Evolutionary conservation across 2,797 vertebrate genomes (phyloP).

Genomic region (Adelosebastes latens): DNA sequence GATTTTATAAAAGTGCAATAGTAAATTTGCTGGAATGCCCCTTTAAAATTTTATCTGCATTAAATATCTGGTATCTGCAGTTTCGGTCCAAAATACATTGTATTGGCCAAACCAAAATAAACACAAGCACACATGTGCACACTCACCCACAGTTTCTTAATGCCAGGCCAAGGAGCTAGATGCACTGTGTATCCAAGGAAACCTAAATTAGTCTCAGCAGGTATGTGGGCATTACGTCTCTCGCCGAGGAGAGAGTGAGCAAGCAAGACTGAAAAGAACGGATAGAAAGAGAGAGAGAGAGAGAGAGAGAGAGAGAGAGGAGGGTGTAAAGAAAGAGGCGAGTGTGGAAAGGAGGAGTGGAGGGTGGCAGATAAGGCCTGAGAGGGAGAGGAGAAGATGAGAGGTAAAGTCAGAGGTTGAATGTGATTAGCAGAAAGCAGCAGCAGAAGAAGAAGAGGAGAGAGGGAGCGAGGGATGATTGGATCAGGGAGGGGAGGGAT

Average conservation of each 20-base stretch:
- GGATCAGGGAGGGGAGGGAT: constrained; percentile 12
- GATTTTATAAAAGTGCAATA: neutral
- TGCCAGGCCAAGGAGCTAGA: constrained; percentile 20
- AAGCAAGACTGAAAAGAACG: neutral
- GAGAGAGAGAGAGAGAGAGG: neutral
- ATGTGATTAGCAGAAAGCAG: constrained; percentile 55
- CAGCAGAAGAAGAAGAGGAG: neutral
- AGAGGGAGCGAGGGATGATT: constrained; percentile 18
- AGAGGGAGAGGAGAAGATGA: constrained; percentile 35
- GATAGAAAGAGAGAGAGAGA: neutral
- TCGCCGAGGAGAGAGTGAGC: constrained; percentile 19
- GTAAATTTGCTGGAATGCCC: neutral
- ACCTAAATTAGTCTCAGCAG: constrained; percentile 68
- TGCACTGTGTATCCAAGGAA: constrained; percentile 69
- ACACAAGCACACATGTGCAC: neutral
- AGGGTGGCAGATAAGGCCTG: constrained; percentile 33
- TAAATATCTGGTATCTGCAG: neutral
- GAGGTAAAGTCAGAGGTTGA: constrained; percentile 57
- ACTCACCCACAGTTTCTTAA: constrained; percentile 5
- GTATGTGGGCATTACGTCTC: constrained; percentile 51
- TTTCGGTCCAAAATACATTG: neutral
- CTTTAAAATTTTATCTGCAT: neutral
- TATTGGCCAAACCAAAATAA: neutral
- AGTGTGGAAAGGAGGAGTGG: constrained; percentile 18
- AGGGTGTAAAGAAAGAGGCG: neutral